A percentile compares a stretch with the other conserved stretches of the same genome.
These are phyloP conservation scores for Germaria angustata DNA, from an alignment of 2,888 invertebrate genomes.

Conservation along the genomic window DNA sequence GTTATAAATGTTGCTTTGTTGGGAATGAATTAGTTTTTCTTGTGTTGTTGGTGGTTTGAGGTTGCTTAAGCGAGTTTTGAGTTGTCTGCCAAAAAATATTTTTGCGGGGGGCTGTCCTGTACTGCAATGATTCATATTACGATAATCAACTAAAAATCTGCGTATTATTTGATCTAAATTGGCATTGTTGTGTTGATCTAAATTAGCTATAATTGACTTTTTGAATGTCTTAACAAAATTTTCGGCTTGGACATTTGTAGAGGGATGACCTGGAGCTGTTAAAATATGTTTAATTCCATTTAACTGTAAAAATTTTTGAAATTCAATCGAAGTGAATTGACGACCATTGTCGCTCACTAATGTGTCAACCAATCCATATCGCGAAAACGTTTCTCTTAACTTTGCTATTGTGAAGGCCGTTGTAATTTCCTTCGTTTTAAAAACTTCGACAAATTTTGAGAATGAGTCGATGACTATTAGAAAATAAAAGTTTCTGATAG, in stretches of 20 bases:
- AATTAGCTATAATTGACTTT: no score
- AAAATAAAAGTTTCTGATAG: neutral
- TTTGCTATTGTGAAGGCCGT: neutral
- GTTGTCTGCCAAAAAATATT: slow-evolving; percentile 51
- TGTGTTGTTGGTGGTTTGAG: slow-evolving; percentile 51
- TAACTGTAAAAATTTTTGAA: neutral
- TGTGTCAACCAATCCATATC: neutral
- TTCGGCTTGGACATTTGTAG: neutral
- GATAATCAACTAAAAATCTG: neutral
- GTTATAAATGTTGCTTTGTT: slow-evolving; percentile 23
- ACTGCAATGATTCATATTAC: slow-evolving; percentile 18
- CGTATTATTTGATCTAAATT: neutral
- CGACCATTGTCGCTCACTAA: neutral
- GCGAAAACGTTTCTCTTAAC: neutral
- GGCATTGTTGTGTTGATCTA: no score
- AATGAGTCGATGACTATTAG: slow-evolving; percentile 59
- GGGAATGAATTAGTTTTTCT: slow-evolving; percentile 45
- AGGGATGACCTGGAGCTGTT: neutral
- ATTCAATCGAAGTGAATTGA: neutral
- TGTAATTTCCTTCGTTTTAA: slow-evolving; percentile 60
- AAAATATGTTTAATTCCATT: neutral
- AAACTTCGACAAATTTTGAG: slow-evolving; percentile 66
- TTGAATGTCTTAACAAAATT: no score
- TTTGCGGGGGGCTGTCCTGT: slow-evolving; percentile 63
- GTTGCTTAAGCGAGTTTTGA: slow-evolving; percentile 58